A percentile compares a stretch with the other conserved stretches of the same genome.
phyloP scores from a whole-genome alignment of 2,888 invertebrate species.

The Selenia dentaria region DNA sequence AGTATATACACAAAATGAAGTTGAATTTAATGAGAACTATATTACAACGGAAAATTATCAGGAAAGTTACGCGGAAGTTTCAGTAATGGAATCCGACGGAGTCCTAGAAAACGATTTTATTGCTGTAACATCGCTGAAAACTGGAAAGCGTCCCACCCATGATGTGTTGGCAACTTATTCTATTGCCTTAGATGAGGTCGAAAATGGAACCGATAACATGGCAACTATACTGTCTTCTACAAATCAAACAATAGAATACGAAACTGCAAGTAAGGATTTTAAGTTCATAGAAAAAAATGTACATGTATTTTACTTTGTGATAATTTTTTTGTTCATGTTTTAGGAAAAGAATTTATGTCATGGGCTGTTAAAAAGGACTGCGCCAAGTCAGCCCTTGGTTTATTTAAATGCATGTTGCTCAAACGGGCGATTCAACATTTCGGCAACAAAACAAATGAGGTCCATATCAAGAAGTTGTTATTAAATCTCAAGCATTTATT shows the following conservation, averaged over 20 bases:
- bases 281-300: no score
- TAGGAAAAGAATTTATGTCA: slow-evolving; percentile 11
- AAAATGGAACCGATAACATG: background rate
- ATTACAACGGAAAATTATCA: background rate
- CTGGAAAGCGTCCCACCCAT: background rate
- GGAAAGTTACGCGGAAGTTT: background rate
- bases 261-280: slow-evolving; percentile 10
- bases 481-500: slow-evolving; percentile 1
- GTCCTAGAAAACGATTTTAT: background rate
- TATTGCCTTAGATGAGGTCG: background rate
- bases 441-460: background rate
- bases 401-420: slow-evolving; percentile 6
- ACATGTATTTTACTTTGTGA: no score
- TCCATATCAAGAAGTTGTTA: slow-evolving; percentile 1
- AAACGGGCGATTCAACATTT: slow-evolving; percentile 3
- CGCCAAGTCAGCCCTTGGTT: background rate
- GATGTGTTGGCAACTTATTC: background rate
- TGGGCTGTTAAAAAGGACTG: slow-evolving; percentile 15
- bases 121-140: background rate
- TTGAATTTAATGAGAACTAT: background rate
- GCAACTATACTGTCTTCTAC: background rate
- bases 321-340: slow-evolving; percentile 9
- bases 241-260: background rate
- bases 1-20: background rate
- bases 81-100: background rate